Evolutionary conservation across 2,113 vertebrate species (phyloP).

Genomic region (Plecotus auritus): DNA sequence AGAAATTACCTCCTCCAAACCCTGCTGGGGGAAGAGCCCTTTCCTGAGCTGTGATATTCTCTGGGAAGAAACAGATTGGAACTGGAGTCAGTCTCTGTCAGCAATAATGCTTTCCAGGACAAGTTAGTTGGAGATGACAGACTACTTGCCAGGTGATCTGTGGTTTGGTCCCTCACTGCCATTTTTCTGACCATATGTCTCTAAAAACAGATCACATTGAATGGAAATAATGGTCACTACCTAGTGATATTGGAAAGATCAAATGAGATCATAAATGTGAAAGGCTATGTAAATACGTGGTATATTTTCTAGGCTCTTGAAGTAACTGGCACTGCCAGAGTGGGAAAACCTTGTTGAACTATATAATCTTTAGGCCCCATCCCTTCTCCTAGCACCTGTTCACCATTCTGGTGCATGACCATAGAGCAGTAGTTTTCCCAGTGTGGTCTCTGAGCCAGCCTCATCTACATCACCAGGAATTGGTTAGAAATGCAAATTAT

Average conservation of each 20-base stretch:
- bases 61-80: neutral
- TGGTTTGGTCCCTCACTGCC: neutral
- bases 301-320: neutral
- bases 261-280: neutral
- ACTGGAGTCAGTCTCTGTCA: neutral
- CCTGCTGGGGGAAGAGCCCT: neutral
- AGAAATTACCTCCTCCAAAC: neutral
- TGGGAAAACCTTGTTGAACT: neutral
- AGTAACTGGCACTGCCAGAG: neutral
- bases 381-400: neutral
- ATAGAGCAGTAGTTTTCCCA: neutral
- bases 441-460: neutral
- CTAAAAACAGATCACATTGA: neutral
- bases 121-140: neutral
- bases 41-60: neutral
- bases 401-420: neutral
- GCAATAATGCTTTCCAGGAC: neutral
- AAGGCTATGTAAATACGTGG: neutral
- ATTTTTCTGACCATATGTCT: neutral
- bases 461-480: neutral
- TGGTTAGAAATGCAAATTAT: neutral
- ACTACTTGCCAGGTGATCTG: neutral
- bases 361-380: neutral
- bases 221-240: neutral
- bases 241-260: neutral